Conservation (phyloP, 2,797 vertebrate species). For the Ataeniobius toweri region DNA sequence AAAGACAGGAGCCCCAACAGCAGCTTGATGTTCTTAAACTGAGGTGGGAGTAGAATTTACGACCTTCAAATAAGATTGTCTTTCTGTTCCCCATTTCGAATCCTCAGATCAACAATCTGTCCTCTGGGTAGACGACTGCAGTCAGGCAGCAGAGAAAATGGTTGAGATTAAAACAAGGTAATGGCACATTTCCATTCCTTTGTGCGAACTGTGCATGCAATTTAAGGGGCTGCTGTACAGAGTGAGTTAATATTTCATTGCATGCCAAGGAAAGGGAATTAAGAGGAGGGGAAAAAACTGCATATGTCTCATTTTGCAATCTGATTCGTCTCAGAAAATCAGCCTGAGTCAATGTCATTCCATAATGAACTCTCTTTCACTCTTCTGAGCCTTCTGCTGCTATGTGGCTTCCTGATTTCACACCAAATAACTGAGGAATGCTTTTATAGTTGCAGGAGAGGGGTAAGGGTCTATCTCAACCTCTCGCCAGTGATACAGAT, state of each 20-base stretch:
- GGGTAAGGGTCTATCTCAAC: slow-evolving; percentile 23
- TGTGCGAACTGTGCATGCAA: slow-evolving; percentile 72
- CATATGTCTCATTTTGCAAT: slow-evolving; percentile 77
- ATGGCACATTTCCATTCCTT: slow-evolving; percentile 78
- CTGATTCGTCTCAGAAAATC: slow-evolving; percentile 80
- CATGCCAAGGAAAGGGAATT: slow-evolving; percentile 61
- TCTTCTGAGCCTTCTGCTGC: slow-evolving; percentile 52
- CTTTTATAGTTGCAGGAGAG: slow-evolving; percentile 42
- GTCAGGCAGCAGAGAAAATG: slow-evolving; percentile 67
- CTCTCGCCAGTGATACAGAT: slow-evolving; percentile 46
- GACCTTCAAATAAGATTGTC: slow-evolving; percentile 53
- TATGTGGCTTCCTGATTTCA: slow-evolving; percentile 43
- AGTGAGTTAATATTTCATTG: slow-evolving; percentile 80
- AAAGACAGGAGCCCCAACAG: slow-evolving; percentile 33
- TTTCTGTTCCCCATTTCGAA: slow-evolving; percentile 53
- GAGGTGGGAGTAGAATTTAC: slow-evolving; percentile 50
- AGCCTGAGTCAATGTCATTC: slow-evolving; percentile 74
- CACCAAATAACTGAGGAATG: slow-evolving; percentile 40
- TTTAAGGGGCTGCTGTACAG: slow-evolving; percentile 73
- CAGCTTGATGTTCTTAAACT: slow-evolving; percentile 52
- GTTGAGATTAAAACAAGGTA: slow-evolving; percentile 80
- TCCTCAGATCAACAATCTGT: slow-evolving; percentile 73
- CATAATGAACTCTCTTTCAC: slow-evolving; percentile 71
- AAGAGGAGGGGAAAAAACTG: slow-evolving; percentile 49
- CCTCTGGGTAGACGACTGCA: slow-evolving; percentile 58